These are phyloP conservation scores for Sarcoramphus papa DNA, from an alignment of 2,797 vertebrate species.

Conservation along the genomic window DNA sequence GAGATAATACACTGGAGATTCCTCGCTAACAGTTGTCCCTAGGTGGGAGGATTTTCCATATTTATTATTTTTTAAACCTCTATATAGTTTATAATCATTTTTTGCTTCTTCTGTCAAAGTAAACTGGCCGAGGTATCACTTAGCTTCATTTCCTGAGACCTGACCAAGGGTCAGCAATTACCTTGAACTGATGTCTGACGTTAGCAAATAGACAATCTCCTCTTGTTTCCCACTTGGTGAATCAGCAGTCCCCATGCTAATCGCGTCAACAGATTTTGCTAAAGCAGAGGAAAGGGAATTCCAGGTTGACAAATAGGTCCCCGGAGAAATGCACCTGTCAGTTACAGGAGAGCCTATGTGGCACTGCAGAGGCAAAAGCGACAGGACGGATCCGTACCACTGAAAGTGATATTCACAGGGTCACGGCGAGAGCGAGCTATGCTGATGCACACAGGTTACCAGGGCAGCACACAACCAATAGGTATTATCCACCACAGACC, in stretches of 20 bases:
- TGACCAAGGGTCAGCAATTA: slow-evolving; percentile 56
- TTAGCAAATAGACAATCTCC: slow-evolving; percentile 59
- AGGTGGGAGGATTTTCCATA: not conserved
- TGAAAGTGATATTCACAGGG: slow-evolving; percentile 6
- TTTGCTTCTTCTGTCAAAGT: not conserved
- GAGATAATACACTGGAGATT: slow-evolving; percentile 37
- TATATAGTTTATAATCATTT: not conserved
- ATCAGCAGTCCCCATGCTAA: slow-evolving; percentile 66
- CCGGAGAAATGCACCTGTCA: slow-evolving; percentile 57
- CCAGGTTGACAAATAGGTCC: slow-evolving; percentile 61
- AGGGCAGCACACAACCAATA: not conserved
- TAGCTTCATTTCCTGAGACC: slow-evolving; percentile 43
- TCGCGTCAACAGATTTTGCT: slow-evolving; percentile 18
- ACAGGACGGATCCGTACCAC: not conserved
- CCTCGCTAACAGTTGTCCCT: not conserved
- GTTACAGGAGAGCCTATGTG: not conserved
- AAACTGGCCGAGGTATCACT: not conserved
- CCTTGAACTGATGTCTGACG: slow-evolving; percentile 48
- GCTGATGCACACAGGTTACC: not conserved
- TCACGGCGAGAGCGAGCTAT: not conserved
- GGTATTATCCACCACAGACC: not conserved
- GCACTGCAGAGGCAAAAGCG: not conserved
- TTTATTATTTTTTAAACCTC: not conserved
- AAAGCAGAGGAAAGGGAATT: slow-evolving; percentile 42
- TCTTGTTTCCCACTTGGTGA: slow-evolving; percentile 53